Evolutionary conservation across 2,888 invertebrate genomes (phyloP).

Genomic region (Deroplatys truncata): DNA sequence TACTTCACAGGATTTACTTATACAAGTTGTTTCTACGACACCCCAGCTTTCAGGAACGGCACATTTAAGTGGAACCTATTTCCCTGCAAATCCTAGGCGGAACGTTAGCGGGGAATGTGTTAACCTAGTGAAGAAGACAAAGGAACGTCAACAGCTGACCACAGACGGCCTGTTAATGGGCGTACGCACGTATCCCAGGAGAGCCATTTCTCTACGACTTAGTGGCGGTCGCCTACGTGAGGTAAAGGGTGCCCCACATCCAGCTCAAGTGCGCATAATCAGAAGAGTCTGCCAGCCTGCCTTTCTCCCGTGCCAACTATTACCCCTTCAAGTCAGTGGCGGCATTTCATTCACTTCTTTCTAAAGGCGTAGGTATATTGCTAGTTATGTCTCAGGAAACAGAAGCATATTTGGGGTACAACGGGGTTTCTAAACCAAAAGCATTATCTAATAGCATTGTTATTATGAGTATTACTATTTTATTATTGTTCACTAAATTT

Average conservation of each 20-base stretch:
- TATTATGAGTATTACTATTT: no score
- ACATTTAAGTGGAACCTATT: not conserved
- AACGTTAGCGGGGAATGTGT: not conserved
- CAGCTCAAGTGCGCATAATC: not conserved
- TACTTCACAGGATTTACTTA: not conserved
- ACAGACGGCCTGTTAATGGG: constrained; percentile 1
- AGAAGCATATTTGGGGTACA: no score
- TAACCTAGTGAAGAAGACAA: not conserved
- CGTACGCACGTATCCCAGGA: not conserved
- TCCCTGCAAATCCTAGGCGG: not conserved
- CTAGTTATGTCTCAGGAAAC: no score
- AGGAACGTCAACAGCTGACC: not conserved
- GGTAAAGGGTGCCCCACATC: not conserved
- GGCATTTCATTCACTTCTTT: not conserved
- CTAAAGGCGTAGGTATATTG: no score
- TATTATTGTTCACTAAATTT: no score
- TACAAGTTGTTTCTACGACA: not conserved
- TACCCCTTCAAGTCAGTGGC: not conserved
- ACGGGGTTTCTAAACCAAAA: no score
- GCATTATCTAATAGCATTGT: no score
- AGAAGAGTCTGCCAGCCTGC: not conserved
- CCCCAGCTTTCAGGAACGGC: no score
- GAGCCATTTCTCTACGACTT: not conserved
- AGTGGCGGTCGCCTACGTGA: not conserved
- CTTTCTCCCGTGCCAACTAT: not conserved